Percentiles rank a stretch among this genome's conserved stretches.
phyloP scores from a whole-genome alignment of 2,888 invertebrate species.

The Pristionchus arcanus region DNA sequence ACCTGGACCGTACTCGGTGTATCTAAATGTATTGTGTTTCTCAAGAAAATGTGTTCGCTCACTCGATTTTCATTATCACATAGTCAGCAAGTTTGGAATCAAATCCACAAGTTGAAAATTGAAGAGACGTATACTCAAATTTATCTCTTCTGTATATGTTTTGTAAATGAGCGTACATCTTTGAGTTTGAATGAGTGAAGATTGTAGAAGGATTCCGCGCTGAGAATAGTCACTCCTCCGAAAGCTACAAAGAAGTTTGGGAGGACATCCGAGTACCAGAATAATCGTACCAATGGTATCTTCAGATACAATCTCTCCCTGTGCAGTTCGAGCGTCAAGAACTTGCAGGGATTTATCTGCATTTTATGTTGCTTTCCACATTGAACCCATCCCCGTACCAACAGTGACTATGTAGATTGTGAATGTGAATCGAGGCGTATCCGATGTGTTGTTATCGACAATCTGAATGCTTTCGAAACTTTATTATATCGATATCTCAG shows the following conservation, averaged over 20 bases:
- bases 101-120: conserved; percentile 28
- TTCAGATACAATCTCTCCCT: neutral
- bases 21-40: neutral
- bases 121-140: conserved; percentile 1
- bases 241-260: neutral
- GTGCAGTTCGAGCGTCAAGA: neutral
- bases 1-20: neutral
- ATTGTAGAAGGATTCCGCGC: conserved; percentile 12
- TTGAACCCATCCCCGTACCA: neutral
- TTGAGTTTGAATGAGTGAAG: conserved; percentile 9
- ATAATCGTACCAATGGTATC: neutral
- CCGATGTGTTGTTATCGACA: neutral
- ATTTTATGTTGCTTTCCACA: neutral
- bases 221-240: conserved; percentile 32
- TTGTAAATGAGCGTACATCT: no score
- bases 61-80: conserved; percentile 29
- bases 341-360: neutral
- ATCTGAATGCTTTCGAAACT: neutral
- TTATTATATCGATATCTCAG: neutral
- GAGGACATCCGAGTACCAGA: no score
- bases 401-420: conserved; percentile 39
- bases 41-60: neutral
- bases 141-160: neutral
- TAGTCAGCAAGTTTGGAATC: neutral
- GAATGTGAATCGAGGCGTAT: neutral